Percentiles rank a stretch among this genome's conserved stretches.
phyloP scores from a whole-genome alignment of 2,888 invertebrate species.

The Chaetoderma sp. region DNA sequence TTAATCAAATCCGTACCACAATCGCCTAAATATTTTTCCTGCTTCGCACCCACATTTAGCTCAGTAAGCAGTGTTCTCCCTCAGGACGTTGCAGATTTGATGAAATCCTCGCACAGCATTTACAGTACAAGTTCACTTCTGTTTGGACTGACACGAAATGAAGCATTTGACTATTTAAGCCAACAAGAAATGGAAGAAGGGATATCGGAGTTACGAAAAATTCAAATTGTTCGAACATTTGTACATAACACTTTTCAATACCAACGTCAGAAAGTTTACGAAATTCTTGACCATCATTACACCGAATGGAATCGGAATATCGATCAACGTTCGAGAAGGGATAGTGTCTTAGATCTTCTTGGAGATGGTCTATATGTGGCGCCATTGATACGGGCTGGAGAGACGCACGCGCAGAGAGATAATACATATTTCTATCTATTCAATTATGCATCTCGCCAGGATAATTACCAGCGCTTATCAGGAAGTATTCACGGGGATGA shows the following conservation, averaged over 20 bases:
- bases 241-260: slow-evolving; percentile 94
- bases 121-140: slow-evolving; percentile 33
- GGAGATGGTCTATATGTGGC: slow-evolving; percentile 88
- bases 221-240: slow-evolving; percentile 85
- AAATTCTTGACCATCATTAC: slow-evolving; percentile 96
- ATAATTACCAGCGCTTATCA: slow-evolving; percentile 78
- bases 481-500: slow-evolving; percentile 63
- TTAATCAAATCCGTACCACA: slow-evolving; percentile 24
- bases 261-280: slow-evolving; percentile 91
- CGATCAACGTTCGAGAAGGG: slow-evolving; percentile 85
- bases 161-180: slow-evolving; percentile 90
- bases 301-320: slow-evolving; percentile 82
- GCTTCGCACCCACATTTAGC: slow-evolving; percentile 34
- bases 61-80: slow-evolving; percentile 2
- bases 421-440: slow-evolving; percentile 68
- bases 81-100: not conserved
- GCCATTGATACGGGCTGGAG: slow-evolving; percentile 87
- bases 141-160: slow-evolving; percentile 64
- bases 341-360: slow-evolving; percentile 86
- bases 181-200: slow-evolving; percentile 87
- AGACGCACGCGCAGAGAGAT: slow-evolving; percentile 84
- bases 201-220: slow-evolving; percentile 89
- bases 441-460: slow-evolving; percentile 86
- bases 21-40: slow-evolving; percentile 31
- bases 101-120: slow-evolving; percentile 5